phyloP scores from a whole-genome alignment of 2,797 vertebrate species.

The Adelosebastes latens region DNA sequence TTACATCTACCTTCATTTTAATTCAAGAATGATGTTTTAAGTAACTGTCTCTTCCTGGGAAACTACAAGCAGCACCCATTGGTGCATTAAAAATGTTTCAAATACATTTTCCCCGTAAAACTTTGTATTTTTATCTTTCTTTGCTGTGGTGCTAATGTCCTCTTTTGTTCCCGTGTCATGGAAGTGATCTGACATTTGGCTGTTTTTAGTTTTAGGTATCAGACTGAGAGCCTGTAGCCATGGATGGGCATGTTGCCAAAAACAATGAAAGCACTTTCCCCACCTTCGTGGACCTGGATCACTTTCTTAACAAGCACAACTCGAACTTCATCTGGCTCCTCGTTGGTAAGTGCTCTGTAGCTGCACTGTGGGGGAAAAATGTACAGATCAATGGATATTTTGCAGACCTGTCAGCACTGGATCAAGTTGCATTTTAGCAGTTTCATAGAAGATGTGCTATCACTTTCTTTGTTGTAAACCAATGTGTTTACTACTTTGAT shows the following conservation, averaged over 20 bases:
- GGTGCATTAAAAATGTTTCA: background rate
- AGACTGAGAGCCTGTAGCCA: constrained; percentile 77
- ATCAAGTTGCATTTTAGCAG: background rate
- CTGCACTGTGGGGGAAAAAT: background rate
- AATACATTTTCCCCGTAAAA: background rate
- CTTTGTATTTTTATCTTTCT: background rate
- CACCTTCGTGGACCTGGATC: constrained; percentile 89
- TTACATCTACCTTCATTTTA: background rate
- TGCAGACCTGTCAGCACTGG: background rate
- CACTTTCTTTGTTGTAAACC: background rate
- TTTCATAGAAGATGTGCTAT: background rate
- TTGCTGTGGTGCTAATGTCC: no score
- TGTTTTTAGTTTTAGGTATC: constrained; percentile 59
- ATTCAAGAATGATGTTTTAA: background rate
- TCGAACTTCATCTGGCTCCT: constrained; percentile 98
- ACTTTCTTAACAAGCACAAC: constrained; percentile 92
- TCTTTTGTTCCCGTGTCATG: background rate
- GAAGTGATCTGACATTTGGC: background rate
- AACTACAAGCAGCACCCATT: background rate
- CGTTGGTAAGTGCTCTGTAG: constrained; percentile 87
- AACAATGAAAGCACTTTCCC: constrained; percentile 93
- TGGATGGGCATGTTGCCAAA: constrained; percentile 88
- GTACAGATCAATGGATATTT: background rate
- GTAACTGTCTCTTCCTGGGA: background rate
- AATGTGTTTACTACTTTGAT: background rate